phyloP scores from a whole-genome alignment of 2,888 invertebrate species.

The Cactoblastis cactorum region DNA sequence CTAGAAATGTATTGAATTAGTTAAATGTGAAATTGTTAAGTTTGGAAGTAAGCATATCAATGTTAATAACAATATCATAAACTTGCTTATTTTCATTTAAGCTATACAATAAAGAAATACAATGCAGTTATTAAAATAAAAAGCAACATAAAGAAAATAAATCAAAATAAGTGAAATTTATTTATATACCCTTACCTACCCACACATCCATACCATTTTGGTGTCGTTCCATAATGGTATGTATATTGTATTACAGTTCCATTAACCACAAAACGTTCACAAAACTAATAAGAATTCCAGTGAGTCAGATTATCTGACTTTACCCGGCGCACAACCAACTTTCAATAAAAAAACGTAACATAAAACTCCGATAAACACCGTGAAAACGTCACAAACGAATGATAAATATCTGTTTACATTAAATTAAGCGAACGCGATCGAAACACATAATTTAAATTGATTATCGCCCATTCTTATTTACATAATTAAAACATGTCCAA shows the following conservation, averaged over 20 bases:
- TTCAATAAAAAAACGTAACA: constrained; percentile 44
- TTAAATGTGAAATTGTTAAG: no score
- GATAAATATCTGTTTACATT: constrained; percentile 74
- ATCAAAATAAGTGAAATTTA: constrained; percentile 26
- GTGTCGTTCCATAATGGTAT: constrained; percentile 79
- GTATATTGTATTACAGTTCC: constrained; percentile 45
- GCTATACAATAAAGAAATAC: background rate
- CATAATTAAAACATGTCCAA: constrained; percentile 75
- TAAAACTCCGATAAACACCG: constrained; percentile 50
- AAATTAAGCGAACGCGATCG: constrained; percentile 64
- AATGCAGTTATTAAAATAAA: background rate
- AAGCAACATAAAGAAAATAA: background rate
- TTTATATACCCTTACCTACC: constrained; percentile 76
- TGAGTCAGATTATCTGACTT: constrained; percentile 35
- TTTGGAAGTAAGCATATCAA: no score
- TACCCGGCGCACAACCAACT: constrained; percentile 42
- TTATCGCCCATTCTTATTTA: constrained; percentile 73
- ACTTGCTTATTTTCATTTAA: no score
- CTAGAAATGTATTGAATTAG: no score
- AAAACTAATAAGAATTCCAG: constrained; percentile 37
- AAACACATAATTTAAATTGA: constrained; percentile 71
- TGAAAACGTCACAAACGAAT: constrained; percentile 62
- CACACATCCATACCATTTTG: constrained; percentile 81
- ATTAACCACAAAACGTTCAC: constrained; percentile 43
- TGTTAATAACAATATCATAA: no score